Evolutionary conservation across 30 jellyfish, hydroid and myxozoan genomes (phyloP).

Genomic region (Turritopsis dohrnii): DNA sequence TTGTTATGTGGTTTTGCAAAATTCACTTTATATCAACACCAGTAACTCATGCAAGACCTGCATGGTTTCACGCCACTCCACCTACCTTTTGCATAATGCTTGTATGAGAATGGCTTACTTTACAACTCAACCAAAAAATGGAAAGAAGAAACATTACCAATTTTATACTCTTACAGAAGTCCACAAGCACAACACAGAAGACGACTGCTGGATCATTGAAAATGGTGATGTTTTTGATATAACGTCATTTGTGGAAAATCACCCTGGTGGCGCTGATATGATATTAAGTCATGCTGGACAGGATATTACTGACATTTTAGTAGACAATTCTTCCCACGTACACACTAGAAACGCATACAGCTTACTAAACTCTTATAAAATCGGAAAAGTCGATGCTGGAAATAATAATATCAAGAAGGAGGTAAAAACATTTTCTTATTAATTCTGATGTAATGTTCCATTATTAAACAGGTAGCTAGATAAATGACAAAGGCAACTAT

Average conservation of each 20-base stretch:
- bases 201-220: conserved; percentile 53
- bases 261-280: conserved; percentile 94
- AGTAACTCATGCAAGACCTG: not conserved
- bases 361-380: conserved; percentile 47
- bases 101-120: not conserved
- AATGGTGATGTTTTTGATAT: conserved; percentile 69
- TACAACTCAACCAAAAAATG: not conserved
- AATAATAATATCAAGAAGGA: not conserved
- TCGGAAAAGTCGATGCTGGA: conserved; percentile 32
- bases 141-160: not conserved
- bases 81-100: not conserved
- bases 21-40: not conserved
- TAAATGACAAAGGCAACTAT: not conserved
- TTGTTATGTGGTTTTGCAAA: not conserved
- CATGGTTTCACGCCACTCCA: not conserved
- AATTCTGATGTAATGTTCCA: not conserved
- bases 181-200: conserved; percentile 41
- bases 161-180: conserved; percentile 43
- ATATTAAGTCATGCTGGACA: conserved; percentile 65
- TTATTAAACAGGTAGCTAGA: not conserved
- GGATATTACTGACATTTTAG: conserved; percentile 51
- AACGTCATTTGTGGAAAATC: conserved; percentile 59
- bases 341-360: conserved; percentile 78
- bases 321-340: conserved; percentile 49
- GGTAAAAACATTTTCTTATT: not conserved